Conservation (phyloP, 2,113 vertebrate species). For the Austrofundulus limnaeus region DNA sequence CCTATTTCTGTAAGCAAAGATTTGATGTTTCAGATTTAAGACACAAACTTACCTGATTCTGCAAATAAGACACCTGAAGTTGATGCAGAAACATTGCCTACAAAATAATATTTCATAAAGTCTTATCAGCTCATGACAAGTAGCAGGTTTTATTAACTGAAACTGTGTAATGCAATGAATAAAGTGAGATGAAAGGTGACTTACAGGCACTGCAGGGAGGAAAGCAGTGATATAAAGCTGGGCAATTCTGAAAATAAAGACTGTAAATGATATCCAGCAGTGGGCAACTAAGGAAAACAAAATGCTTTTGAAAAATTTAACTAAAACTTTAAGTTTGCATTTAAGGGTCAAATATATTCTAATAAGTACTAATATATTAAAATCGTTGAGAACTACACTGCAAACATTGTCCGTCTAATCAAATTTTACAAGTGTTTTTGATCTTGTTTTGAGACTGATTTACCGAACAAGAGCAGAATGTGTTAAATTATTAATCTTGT, state of each 20-base stretch:
- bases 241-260: conserved; percentile 82
- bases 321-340: neutral
- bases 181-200: conserved; percentile 53
- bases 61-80: conserved; percentile 86
- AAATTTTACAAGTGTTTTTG: too few species aligned
- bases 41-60: conserved; percentile 84
- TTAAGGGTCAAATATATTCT: too few species aligned
- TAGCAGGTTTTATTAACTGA: too few species aligned
- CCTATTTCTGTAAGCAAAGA: neutral
- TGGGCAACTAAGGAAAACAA: neutral
- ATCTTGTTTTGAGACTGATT: too few species aligned
- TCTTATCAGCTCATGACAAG: neutral
- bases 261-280: neutral
- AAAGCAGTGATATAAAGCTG: conserved; percentile 89
- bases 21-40: neutral
- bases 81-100: conserved; percentile 87
- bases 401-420: too few species aligned
- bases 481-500: too few species aligned
- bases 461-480: too few species aligned
- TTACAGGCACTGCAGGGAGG: conserved; percentile 91
- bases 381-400: too few species aligned
- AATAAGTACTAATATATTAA: too few species aligned
- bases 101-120: neutral
- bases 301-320: neutral
- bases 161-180: neutral